Evolutionary conservation across 2,113 vertebrate species (phyloP), one percentile per base, ranked within the genome.

Genomic region (Pomatorhinus ruficollis): DNA sequence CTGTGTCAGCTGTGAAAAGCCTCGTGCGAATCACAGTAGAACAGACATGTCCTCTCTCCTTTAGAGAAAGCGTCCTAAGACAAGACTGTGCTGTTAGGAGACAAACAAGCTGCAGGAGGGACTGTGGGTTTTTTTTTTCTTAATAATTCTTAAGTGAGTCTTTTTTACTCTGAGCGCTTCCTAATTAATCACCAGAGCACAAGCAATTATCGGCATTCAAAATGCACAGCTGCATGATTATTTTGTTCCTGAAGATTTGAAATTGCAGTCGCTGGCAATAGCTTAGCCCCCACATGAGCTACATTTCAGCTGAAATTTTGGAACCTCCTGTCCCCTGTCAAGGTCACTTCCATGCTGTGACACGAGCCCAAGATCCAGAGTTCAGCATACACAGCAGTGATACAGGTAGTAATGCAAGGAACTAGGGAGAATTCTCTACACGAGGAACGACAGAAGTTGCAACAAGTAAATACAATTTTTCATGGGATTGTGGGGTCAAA

Each of bases 351-450:
- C 30, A 35, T 0, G 1, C 49, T 78, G 53, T 0, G 4, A 27
- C 5, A 6, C 3, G 15, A 83, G 53, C 11, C 20, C 18, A 24
- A 23, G 37, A 69, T 27, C 21, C 59, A 31, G 79, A 77, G 33
- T 25, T 79, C 10, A 12, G 61, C 18, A 22, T 7, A 15, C 1
- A 3, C 5, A 63, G 40, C 45, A 61, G 45, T 0, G 0, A 33
- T 59, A 47, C 0, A 6, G 63, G 30, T 11, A 60, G 14, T 44
- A 64, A 89, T 20, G 28, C 12, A 81, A 81, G 42, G 52, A 89
- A 78, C 11, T 65, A 37, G 35, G 47, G 39, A 80, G 42, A 91
- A 83, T 76, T 30, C 33, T 78, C 76, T 72, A 31, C 2, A 3
- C 0, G 7, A 71, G 22, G 11, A 5, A 66, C 49, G 50, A 52